Evolutionary conservation across 2,888 invertebrate genomes (phyloP), one percentile per base, ranked within the genome.

Genomic region (Agonopterix heracliana): DNA sequence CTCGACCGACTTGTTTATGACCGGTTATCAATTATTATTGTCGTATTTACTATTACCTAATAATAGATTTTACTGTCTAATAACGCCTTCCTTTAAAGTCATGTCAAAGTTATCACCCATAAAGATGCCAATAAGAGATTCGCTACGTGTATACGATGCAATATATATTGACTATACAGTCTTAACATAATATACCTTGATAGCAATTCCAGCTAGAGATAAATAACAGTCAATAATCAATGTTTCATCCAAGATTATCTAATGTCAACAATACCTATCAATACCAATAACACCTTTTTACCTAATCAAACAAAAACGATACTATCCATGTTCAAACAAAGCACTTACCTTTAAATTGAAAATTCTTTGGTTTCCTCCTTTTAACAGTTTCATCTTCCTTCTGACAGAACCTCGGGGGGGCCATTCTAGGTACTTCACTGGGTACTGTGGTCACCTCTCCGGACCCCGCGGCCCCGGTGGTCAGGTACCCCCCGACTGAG

Each of bases 401-500:
- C 44, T 63, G 74, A 56, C 54, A 78, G 66, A 66, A 81, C 57
- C 67, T 78, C 1, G 91, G 89, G 1, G 90, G 89, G 0, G 89
- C 84, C 81, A 89, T 88, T n/a, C 77, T 75, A 1, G 90, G 89
- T 1, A 90, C 89, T 67, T 91, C 90, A 46, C 89, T 88, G 3
- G 90, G 85, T 3, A 89, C 88, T 10, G 85, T 56, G 0, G 88
- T 86, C 26, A 89, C 84, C 57, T 86, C 85, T 0, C 87, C 88
- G 0, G 74, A 58, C 9, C 77, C 79, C 7, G 71, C 67, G 1
- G 68, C 75, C 13, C 88, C 90, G 2, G 89, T 89, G 1, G 89
- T 77, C 45, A 91, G 72, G 64, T 92, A 93, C 0, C 92, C 92
- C 5, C 93, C 92, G 12, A 93, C 92, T 0, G 93, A 93, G 66